These are phyloP conservation scores for Drosophila ochracea DNA, from an alignment of 2,888 invertebrate species.

Conservation along the genomic window DNA sequence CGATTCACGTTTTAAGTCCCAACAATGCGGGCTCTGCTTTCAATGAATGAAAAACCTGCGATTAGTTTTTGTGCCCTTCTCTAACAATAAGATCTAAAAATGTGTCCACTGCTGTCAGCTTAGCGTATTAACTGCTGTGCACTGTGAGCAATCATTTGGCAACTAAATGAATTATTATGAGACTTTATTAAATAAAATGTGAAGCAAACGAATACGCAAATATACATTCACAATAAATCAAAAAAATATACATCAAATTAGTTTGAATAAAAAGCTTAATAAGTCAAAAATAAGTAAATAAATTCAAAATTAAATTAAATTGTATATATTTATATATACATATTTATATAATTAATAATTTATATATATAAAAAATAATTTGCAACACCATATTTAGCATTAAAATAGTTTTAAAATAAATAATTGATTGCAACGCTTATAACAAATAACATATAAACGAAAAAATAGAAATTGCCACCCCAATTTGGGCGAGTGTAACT, in stretches of 20 bases:
- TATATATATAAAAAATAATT: no score
- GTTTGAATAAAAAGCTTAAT: neutral
- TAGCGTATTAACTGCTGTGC: neutral
- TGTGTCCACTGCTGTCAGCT: slow-evolving; percentile 53
- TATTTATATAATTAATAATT: no score
- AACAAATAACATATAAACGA: neutral
- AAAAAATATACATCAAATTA: neutral
- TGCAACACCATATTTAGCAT: neutral
- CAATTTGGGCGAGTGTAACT: slow-evolving; percentile 31
- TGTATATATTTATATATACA: no score
- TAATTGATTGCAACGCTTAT: neutral
- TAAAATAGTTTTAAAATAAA: neutral
- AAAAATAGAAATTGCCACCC: neutral
- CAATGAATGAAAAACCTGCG: slow-evolving; percentile 14
- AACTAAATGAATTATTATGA: neutral
- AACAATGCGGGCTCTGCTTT: slow-evolving; percentile 14
- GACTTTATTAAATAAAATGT: neutral
- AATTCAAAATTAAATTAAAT: neutral
- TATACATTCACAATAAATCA: neutral
- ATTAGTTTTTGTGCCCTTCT: slow-evolving; percentile 20
- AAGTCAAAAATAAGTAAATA: neutral
- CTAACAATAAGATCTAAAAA: slow-evolving; percentile 36
- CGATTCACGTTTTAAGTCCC: slow-evolving; percentile 11
- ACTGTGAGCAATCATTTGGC: slow-evolving; percentile 4
- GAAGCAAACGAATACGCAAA: neutral